Base-by-base conservation (phyloP, 1,140 invertebrate species). In the Drosophila tristis region DNA sequence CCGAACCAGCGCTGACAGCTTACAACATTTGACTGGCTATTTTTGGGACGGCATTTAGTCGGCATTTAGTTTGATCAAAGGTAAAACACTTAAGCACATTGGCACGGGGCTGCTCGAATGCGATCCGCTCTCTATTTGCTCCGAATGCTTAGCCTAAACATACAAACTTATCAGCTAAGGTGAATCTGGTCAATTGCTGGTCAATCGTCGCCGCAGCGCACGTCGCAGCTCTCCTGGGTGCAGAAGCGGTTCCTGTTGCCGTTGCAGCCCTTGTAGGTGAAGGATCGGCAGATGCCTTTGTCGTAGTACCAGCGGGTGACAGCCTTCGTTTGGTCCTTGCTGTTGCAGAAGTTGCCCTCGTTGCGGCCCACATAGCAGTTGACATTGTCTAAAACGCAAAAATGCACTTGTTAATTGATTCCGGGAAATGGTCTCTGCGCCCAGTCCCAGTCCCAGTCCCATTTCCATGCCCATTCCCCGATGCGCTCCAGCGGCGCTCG, bases 231-330 rank as follows among this genome's bases (percentile, higher is more conserved):
- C 0, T 91, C 90, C 68, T 82, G 75, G 15, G 82, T 70, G 73
- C 90, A 91, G 57, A 91, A 91, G 2, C 90, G 90, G 55, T 91
- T 91, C 8, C 90, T 77, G 62, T 91, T 91, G n/a, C 90, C 90
- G 47, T 90, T 89, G 75, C 90, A 91, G 9, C 90, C 90, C 11
- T 78, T 81, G 67, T 91, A 91, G 59, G 8, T 68, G 47, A 91
- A 91, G 51, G 78, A 81, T 4, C 66, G 74, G 55, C 90, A 91
- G 25, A 48, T 15, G 8, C 90, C 90, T 23, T 91, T 91, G 62
- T 91, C 86, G 42, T 78, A 79, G n/a, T 85, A 91, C 86, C 86
- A 91, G 9, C 90, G 80, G 13, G 90, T 90, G 13, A 80, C 72
- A 6, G 75, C 62, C 54, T 71, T 80, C 1, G 80, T 85, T 20